These are phyloP conservation scores for Danionella dracula DNA, from an alignment of 2,797 vertebrate genomes.

Conservation along the genomic window DNA sequence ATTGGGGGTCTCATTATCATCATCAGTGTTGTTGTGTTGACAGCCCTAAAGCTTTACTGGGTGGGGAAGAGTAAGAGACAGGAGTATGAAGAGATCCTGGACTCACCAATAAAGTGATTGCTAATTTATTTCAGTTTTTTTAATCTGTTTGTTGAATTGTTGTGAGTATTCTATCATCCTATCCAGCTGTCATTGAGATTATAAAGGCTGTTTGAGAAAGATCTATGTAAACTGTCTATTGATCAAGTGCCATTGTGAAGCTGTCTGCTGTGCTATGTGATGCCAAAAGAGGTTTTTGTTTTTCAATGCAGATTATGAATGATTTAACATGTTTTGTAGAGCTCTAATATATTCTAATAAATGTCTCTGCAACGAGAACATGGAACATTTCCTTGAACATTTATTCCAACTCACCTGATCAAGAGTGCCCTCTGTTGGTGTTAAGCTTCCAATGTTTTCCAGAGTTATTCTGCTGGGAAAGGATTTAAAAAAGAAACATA, in stretches of 20 bases:
- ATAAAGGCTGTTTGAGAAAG: conserved; percentile 55
- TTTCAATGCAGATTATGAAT: not conserved
- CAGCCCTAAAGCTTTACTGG: conserved; percentile 84
- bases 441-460: not conserved
- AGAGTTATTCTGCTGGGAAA: not conserved
- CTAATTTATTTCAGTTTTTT: not conserved
- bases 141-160: not conserved
- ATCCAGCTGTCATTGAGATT: no score
- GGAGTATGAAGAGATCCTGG: conserved; percentile 92
- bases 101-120: conserved; percentile 89
- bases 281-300: conserved; percentile 52
- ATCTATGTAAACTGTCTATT: conserved; percentile 60
- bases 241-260: conserved; percentile 66
- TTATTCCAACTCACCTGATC: not conserved
- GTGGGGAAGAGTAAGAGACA: conserved; percentile 73
- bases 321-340: not conserved
- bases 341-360: conserved; percentile 1
- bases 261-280: conserved; percentile 53
- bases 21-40: conserved; percentile 83
- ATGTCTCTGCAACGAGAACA: not conserved
- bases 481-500: no score
- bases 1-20: conserved; percentile 83
- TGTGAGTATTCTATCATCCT: not conserved
- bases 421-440: conserved; percentile 20
- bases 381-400: not conserved